Conservation (phyloP, 2,113 vertebrate species). For the Gallinago paraguaiae region DNA sequence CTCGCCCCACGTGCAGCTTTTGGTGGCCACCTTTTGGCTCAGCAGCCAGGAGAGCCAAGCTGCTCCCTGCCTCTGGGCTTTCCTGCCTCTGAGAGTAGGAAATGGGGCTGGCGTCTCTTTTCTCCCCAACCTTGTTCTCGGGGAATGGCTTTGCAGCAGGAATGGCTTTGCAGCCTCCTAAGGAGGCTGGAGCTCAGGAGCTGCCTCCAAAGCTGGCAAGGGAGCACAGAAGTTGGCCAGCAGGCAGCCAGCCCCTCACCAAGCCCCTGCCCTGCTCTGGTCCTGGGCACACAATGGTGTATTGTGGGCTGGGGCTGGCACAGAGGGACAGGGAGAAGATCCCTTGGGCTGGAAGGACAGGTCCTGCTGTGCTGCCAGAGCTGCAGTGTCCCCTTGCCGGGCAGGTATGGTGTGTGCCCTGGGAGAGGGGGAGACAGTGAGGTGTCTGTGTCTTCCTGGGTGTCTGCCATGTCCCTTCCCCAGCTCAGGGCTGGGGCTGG, state of each 20-base stretch:
- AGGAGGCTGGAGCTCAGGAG: neutral
- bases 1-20: neutral
- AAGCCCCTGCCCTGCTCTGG: neutral
- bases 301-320: neutral
- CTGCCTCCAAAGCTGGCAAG: neutral
- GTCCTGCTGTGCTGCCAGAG: neutral
- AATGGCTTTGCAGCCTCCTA: neutral
- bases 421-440: neutral
- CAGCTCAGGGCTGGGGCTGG: neutral
- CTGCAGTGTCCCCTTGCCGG: neutral
- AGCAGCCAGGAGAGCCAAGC: neutral
- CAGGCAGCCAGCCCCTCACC: neutral
- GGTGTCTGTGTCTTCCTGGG: neutral
- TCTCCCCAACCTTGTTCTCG: rapidly evolving
- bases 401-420: rapidly evolving
- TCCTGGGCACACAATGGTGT: neutral
- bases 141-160: neutral
- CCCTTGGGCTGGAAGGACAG: rapidly evolving
- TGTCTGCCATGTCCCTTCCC: neutral
- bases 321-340: neutral
- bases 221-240: neutral
- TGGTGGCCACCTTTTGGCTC: neutral
- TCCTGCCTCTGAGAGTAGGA: neutral
- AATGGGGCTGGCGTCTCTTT: neutral
- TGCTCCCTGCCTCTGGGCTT: neutral